A percentile compares a stretch with the other conserved stretches of the same genome.
Evolutionary conservation across 1,140 invertebrate genomes (phyloP).

Genomic region (Battus philenor): DNA sequence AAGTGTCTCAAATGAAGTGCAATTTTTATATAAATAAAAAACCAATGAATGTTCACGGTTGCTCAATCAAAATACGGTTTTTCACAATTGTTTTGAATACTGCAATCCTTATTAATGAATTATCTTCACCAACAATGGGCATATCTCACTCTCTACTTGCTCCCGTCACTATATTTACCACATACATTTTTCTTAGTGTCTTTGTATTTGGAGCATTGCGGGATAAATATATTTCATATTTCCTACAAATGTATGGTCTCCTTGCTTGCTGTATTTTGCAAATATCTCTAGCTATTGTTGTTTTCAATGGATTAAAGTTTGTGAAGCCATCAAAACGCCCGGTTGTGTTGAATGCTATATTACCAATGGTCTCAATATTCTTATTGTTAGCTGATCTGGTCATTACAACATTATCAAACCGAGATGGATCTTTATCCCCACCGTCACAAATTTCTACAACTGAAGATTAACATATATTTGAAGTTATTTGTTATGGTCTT

Average conservation of each 20-base stretch:
- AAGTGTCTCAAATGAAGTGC: constrained; percentile 28
- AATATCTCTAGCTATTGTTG: constrained; percentile 31
- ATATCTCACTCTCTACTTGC: constrained; percentile 39
- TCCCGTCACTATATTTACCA: constrained; percentile 43
- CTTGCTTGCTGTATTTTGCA: constrained; percentile 36
- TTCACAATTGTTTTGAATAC: constrained; percentile 48
- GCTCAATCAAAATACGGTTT: constrained; percentile 39
- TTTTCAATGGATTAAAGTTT: constrained; percentile 37
- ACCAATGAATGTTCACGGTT: constrained; percentile 41
- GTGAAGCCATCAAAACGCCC: constrained; percentile 21
- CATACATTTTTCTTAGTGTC: constrained; percentile 38
- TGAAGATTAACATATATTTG: too few relatives aligned
- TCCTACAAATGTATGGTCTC: constrained; percentile 45
- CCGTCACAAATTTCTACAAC: constrained; percentile 3
- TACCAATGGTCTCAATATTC: constrained; percentile 47
- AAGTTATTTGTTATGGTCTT: too few relatives aligned
- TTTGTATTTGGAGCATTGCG: constrained; percentile 30
- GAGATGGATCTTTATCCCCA: constrained; percentile 20
- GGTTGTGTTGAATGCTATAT: constrained; percentile 42
- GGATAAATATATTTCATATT: constrained; percentile 28
- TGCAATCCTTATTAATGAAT: constrained; percentile 47
- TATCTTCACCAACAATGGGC: constrained; percentile 32
- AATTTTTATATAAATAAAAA: constrained; percentile 12
- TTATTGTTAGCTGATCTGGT: constrained; percentile 42
- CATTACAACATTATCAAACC: constrained; percentile 32